A percentile compares a stretch with the other conserved stretches of the same genome.
Evolutionary conservation across 2,113 vertebrate genomes (phyloP).

Genomic region (Noctilio leporinus): DNA sequence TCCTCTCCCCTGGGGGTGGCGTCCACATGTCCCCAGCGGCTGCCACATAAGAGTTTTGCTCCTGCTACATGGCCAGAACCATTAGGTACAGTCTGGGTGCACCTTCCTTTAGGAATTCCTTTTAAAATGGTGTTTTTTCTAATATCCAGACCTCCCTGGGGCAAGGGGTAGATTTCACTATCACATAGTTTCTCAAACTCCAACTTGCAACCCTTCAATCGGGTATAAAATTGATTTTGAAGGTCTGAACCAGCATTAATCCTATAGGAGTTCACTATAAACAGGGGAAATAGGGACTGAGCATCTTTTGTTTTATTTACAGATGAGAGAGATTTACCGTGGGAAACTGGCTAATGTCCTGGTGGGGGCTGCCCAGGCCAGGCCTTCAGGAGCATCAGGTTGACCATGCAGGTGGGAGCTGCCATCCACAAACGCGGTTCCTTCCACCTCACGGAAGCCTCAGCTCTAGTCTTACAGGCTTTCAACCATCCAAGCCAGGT

Average conservation of each 20-base stretch:
- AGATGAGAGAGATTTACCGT: background rate
- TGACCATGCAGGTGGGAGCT: background rate
- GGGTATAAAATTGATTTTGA: background rate
- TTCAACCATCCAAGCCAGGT: background rate
- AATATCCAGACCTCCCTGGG: background rate
- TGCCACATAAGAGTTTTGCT: background rate
- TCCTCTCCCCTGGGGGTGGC: too few species aligned
- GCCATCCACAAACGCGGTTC: too few species aligned
- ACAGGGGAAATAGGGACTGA: background rate
- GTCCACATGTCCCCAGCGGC: background rate
- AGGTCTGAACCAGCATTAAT: background rate
- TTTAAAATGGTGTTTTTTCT: background rate
- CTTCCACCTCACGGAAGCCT: background rate
- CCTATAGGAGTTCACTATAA: background rate
- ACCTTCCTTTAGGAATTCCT: background rate
- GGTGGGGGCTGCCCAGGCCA: background rate
- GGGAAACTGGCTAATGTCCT: background rate
- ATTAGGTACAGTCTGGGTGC: background rate
- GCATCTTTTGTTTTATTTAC: background rate
- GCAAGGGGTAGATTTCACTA: rapidly evolving
- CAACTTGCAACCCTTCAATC: background rate
- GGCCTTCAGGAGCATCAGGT: background rate
- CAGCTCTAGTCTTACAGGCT: background rate
- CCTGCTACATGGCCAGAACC: background rate
- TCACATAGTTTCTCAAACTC: background rate